Conservation (phyloP, 2,113 vertebrate genomes). For the Hypocryptadius cinnamomeus region DNA sequence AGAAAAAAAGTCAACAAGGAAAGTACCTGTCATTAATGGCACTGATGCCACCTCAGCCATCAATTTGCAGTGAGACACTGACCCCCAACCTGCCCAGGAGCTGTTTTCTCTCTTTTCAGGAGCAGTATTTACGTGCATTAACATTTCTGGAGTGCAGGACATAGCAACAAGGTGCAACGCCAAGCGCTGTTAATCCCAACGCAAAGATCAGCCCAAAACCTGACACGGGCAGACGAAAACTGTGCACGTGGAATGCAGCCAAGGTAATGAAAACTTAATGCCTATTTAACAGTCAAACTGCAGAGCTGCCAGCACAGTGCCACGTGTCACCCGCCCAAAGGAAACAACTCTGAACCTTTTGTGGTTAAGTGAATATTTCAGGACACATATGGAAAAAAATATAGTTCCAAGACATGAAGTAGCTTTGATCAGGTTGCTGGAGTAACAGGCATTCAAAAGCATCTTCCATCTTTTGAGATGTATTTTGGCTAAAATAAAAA, state of each 20-base stretch:
- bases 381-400: background rate
- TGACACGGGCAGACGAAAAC: background rate
- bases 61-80: background rate
- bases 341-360: background rate
- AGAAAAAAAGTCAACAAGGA: background rate
- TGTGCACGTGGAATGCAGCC: background rate
- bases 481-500: background rate
- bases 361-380: background rate
- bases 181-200: background rate
- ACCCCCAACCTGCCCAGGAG: background rate
- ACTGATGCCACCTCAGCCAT: background rate
- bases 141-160: background rate
- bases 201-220: background rate
- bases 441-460: background rate
- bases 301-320: constrained; percentile 29
- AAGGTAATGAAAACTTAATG: constrained; percentile 32
- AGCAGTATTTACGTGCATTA: background rate
- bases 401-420: background rate
- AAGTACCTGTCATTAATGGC: background rate
- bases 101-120: background rate
- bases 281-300: background rate
- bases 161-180: background rate
- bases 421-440: background rate
- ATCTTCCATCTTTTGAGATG: background rate
- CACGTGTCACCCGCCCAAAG: background rate